Base-by-base conservation (phyloP, 2,113 vertebrate species). In the Butorides virescens region DNA sequence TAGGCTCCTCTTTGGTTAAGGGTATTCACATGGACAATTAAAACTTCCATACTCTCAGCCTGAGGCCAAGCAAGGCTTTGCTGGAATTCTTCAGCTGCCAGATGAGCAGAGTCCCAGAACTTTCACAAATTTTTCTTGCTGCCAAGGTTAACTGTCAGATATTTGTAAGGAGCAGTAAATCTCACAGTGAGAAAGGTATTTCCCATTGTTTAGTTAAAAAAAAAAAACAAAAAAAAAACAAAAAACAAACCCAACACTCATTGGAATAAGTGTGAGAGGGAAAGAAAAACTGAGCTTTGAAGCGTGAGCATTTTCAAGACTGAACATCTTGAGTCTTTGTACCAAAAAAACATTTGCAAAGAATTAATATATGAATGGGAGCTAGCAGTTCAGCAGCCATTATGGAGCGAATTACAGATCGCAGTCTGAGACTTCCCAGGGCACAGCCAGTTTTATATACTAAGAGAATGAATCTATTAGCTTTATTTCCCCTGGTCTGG, bases 121-220 rank as follows among this genome's bases (percentile, higher is more conserved):
- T 82, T 90, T 77, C n/a, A 85, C 29, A 78, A 55, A 32, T 29
- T 58, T 90, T 93, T 91, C 61, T 95, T 93, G 61, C 68, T 92
- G 92, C 95, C 94, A 96, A 97, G 26, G 47, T 81, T 93, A 94
- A 92, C 90, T 74, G 62, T 89, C 83, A 95, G 90, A 77, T 73
- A 83, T 87, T 81, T 92, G 68, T 73, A 96, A 85, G 47, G 59
- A 91, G 91, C 83, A 96, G 92, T 96, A 97, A 97, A 95, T 97
- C 93, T 92, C 88, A 90, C 50, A 66, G 68, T 52, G 73, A 92
- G 86, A 97, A 95, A 97, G 50, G 87, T 92, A 96, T 95, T 97
- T 97, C 90, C 85, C 82, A 94, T 90, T 95, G 67, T 97, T 96
- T 85, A 84, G 65, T 75, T 5, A 36, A 77, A 88, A 88, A 86